phyloP scores from a whole-genome alignment of 1,140 invertebrate species.

The Macrotrachela quadricornifera region DNA sequence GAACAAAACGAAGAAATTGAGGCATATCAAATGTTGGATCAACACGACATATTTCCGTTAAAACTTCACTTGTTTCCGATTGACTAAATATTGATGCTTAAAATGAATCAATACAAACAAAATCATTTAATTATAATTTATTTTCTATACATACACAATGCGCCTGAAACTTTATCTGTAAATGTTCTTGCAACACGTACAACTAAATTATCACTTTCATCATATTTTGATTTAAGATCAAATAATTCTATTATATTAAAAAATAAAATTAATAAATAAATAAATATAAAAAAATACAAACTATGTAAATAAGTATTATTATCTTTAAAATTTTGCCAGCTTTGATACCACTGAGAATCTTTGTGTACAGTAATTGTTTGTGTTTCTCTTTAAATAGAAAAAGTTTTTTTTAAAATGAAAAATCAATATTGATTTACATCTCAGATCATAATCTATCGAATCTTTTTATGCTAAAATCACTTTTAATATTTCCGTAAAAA shows the following conservation, averaged over 20 bases:
- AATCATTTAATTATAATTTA: too few relatives aligned
- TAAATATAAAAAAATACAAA: conserved; percentile 26
- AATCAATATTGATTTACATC: too few relatives aligned
- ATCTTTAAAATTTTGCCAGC: conserved; percentile 95
- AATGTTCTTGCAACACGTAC: conserved; percentile 65
- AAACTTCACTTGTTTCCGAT: conserved; percentile 75
- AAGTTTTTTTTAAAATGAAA: too few relatives aligned
- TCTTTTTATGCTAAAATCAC: too few relatives aligned
- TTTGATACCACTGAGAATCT: conserved; percentile 88
- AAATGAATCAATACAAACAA: too few relatives aligned
- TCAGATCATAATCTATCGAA: too few relatives aligned
- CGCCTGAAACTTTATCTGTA: conserved; percentile 56
- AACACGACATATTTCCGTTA: conserved; percentile 91
- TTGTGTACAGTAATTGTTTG: conserved; percentile 80
- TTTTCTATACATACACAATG: too few relatives aligned
- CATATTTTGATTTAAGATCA: conserved; percentile 91
- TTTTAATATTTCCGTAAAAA: too few relatives aligned
- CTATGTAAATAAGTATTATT: conserved; percentile 88
- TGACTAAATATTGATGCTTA: too few relatives aligned
- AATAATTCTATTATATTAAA: conserved; percentile 40
- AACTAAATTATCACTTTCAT: conserved; percentile 88
- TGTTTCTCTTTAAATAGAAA: conserved; percentile 39
- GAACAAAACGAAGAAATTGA: conserved; percentile 69
- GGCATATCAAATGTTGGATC: conserved; percentile 77
- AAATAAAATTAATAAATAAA: neutral